phyloP scores from a whole-genome alignment of 1,140 invertebrate species.

The Zaprionus gabonicus region DNA sequence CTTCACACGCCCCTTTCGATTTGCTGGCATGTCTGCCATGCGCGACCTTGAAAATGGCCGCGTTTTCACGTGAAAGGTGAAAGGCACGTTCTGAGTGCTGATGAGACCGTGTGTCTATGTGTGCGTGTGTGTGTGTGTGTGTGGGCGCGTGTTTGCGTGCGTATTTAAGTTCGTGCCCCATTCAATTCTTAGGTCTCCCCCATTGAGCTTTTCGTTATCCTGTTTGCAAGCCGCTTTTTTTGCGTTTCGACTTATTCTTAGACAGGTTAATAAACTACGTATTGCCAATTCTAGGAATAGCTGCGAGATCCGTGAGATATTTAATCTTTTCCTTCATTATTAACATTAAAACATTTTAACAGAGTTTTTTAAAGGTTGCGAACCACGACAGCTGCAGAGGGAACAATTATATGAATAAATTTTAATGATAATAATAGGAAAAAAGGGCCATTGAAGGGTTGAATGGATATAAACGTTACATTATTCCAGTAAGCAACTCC shows the following conservation, averaged over 20 bases:
- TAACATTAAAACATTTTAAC: neutral
- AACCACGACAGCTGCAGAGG: neutral
- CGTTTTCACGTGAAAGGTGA: conserved; percentile 79
- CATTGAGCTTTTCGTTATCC: conserved; percentile 32
- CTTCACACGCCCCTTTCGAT: conserved; percentile 28
- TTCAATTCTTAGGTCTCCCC: conserved; percentile 7
- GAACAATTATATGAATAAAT: neutral
- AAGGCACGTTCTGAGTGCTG: conserved; percentile 62
- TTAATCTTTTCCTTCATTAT: neutral
- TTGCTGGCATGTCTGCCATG: conserved; percentile 60
- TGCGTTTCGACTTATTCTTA: conserved; percentile 9
- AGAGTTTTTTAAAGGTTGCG: neutral
- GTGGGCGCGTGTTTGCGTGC: too few relatives aligned
- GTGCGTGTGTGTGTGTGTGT: neutral
- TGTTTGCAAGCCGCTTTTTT: conserved; percentile 19
- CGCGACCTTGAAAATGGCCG: conserved; percentile 74
- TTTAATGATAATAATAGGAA: neutral
- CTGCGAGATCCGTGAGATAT: neutral
- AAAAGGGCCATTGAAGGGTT: neutral
- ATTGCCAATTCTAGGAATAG: neutral
- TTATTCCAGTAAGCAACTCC: too few relatives aligned
- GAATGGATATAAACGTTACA: too few relatives aligned
- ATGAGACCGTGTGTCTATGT: conserved; percentile 1
- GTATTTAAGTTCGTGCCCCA: conserved; percentile 24
- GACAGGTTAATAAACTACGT: conserved; percentile 50